phyloP scores from a whole-genome alignment of 1,140 invertebrate species.

The Stegodyphus mimosarum region DNA sequence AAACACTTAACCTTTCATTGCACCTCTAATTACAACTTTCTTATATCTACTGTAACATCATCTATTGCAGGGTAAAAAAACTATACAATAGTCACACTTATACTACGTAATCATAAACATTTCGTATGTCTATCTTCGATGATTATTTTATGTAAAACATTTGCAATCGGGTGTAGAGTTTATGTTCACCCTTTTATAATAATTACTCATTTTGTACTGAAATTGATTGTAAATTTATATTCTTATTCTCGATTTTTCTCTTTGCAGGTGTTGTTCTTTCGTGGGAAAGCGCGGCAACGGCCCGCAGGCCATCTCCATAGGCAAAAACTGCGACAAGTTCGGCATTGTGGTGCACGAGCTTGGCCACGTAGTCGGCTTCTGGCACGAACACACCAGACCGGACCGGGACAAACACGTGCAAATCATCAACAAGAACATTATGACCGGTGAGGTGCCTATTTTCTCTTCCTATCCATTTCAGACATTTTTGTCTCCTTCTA shows the following conservation, averaged over 20 bases:
- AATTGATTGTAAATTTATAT: neutral
- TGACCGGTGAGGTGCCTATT: constrained; percentile 79
- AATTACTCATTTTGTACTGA: no score
- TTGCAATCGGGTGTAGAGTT: no score
- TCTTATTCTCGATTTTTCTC: neutral
- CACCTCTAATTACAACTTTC: no score
- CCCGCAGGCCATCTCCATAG: constrained; percentile 96
- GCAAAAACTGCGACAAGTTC: constrained; percentile 99
- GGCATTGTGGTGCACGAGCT: constrained; percentile 99
- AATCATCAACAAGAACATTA: constrained; percentile 95
- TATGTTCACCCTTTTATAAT: no score
- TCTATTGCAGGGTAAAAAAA: no score
- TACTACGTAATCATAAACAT: no score
- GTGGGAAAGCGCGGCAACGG: constrained; percentile 97
- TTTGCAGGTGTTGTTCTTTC: constrained; percentile 93
- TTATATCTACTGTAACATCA: no score
- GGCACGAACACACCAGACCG: constrained; percentile 96
- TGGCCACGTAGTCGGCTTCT: constrained; percentile 89
- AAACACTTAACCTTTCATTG: no score
- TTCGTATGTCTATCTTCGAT: no score
- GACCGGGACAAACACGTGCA: constrained; percentile 85
- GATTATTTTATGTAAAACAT: no score
- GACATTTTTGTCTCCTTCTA: no score
- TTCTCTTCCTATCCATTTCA: neutral
- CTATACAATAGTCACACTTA: no score